Conservation (phyloP, 2,888 invertebrate genomes). For the Sialis lutaria region DNA sequence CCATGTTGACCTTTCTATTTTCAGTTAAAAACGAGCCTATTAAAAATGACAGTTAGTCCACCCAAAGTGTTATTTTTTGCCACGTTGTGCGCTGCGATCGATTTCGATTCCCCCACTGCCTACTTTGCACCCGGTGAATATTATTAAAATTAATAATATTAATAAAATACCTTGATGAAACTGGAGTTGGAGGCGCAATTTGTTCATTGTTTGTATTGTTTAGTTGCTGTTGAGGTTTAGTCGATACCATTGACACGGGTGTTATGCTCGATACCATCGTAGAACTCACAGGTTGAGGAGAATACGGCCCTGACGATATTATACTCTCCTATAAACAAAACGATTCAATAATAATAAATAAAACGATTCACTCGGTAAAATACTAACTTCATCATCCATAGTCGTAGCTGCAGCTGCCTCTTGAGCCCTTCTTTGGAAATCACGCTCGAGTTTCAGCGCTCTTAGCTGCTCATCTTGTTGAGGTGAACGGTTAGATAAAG, state of each 20-base stretch:
- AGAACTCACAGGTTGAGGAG: slow-evolving; percentile 22
- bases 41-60: too few species aligned
- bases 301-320: slow-evolving; percentile 18
- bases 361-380: neutral
- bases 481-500: slow-evolving; percentile 46
- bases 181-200: neutral
- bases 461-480: slow-evolving; percentile 79
- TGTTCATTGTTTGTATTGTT: neutral
- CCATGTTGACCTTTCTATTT: too few species aligned
- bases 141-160: neutral
- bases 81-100: too few species aligned
- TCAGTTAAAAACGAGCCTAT: too few species aligned
- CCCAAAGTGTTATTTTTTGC: too few species aligned
- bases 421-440: slow-evolving; percentile 82
- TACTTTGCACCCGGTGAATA: neutral
- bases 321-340: slow-evolving; percentile 19
- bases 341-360: neutral
- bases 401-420: slow-evolving; percentile 50
- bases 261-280: slow-evolving; percentile 21
- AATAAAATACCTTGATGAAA: neutral
- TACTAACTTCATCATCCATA: slow-evolving; percentile 45
- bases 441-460: slow-evolving; percentile 78
- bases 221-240: slow-evolving; percentile 6
- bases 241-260: slow-evolving; percentile 19
- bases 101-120: too few species aligned